Evolutionary conservation across 2,797 vertebrate species (phyloP), one percentile per base, ranked within the genome.

Genomic region (Sebastolobus altivelis): DNA sequence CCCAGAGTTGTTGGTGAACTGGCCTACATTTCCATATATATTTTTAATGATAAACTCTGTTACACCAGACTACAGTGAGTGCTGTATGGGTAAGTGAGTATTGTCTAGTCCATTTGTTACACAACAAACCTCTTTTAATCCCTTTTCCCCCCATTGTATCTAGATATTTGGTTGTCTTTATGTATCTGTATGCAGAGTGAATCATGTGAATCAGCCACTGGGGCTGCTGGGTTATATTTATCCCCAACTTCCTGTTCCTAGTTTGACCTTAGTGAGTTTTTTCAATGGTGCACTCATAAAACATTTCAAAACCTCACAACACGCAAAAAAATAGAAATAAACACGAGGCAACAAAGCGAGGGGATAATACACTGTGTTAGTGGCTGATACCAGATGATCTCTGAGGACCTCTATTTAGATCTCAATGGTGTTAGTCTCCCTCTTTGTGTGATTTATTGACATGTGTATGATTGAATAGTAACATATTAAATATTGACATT

Each of bases 401-500:
- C 79, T 81, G 72, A 83, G 68, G 80, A 88, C 83, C 83, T 89
- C 73, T 66, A 14, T 80, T 70, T 85, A 82, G 68, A 80, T 56
- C 40, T 80, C 46, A 76, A 63, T 85, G 77, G 85, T 66, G 40
- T 88, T 74, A 75, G 69, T 88, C 75, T 91, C 77, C 74, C 61
- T 87, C 55, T 83, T 58, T 84, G 79, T 94, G 88, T 94, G 89
- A 92, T 88, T 90, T 92, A 85, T 91, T 90, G 75, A 93, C 88
- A 84, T 55, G 74, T 88, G 88, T 89, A 89, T 93, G 85, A 89
- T 82, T 86, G 87, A 91, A 89, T 86, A 93, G 88, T 86, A 90
- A 90, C 84, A 87, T 90, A 88, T 87, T 88, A 83, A 93, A 90
- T 92, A 87, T 91, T 93, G 92, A 95, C 90, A 94, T 94, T 78